Conservation (phyloP, 2,113 vertebrate species). For the Formicarius rufipectus region DNA sequence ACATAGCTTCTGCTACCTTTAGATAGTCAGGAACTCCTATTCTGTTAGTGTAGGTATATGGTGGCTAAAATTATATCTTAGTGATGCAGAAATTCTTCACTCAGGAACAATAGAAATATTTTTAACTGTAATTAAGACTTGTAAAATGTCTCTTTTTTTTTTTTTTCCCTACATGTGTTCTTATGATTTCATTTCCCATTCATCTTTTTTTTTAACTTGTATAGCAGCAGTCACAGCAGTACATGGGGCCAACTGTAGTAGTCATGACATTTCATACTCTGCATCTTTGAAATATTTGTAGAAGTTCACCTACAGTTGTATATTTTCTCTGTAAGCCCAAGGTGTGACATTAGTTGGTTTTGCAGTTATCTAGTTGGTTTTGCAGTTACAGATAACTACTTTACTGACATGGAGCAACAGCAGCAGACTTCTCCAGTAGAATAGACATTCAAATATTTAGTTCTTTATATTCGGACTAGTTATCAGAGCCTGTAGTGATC, state of each 20-base stretch:
- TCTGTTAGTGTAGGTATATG: conserved; percentile 15
- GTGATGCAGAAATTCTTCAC: conserved; percentile 34
- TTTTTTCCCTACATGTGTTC: background rate
- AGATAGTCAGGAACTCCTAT: conserved; percentile 2
- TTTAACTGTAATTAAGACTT: conserved; percentile 32
- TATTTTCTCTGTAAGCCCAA: background rate
- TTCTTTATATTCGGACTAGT: background rate
- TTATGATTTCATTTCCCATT: background rate
- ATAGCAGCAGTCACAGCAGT: background rate
- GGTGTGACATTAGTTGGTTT: background rate
- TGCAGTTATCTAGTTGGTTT: background rate
- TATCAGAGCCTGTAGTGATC: background rate
- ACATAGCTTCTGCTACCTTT: conserved; percentile 12
- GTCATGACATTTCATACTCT: background rate
- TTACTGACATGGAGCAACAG: background rate
- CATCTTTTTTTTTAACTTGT: background rate
- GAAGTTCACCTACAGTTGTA: background rate
- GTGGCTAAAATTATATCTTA: conserved; percentile 42
- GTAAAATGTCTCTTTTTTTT: background rate
- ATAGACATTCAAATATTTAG: background rate
- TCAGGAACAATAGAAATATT: background rate
- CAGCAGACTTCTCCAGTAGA: background rate
- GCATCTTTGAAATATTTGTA: background rate
- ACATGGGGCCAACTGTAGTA: background rate
- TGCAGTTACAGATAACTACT: background rate